Evolutionary conservation across 1,140 invertebrate species (phyloP), one percentile per base, ranked within the genome.

Genomic region (Mizuhopecten yessoensis): DNA sequence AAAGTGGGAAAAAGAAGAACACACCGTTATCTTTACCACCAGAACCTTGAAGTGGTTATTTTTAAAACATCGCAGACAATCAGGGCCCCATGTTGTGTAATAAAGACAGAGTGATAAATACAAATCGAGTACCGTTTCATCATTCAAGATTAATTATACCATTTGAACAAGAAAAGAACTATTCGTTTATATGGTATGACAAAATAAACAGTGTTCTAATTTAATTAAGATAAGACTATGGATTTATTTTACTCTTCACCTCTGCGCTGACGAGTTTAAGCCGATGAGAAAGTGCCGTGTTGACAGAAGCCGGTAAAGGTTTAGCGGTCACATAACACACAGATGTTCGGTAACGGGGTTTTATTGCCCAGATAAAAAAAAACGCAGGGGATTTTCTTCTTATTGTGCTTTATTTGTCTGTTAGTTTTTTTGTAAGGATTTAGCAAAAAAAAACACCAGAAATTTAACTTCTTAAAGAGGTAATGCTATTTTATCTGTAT

Each of bases 321-420:
- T 29, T 75, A 29, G n/a, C 57, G 23, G n/a, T 75, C 57, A 75
- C n/a, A 75, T 75, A 75, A n/a, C 57, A 75, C 3, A 29, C 57
- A 75, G 57, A 75, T 75, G 57, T 75, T 75, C 57, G 57, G 57
- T 75, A 29, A 29, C 23, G 23, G 42, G 17, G 42, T 45, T 45
- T 39, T 45, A 45, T 1, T 17, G 42, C 1, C 57, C n/a, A 3
- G 23, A 75, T 75, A 75, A 75, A 75, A 39, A n/a, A 45, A 45
- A 29, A 75, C 57, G 11, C 9, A 7, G 57, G n/a, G 57, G 57
- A 75, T 75, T 75, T n/a, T 75, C 57, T 75, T 75, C 57, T 75
- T 75, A 75, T n/a, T 75, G 57, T 75, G 57, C n/a, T 75, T 75
- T 75, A 75, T 75, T 75, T 75, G 57, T 75, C 57, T 75, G 57